Percentiles rank a stretch among this genome's conserved stretches.
These are phyloP conservation scores for Plagodis dolabraria DNA, from an alignment of 2,888 invertebrate genomes.

Conservation along the genomic window DNA sequence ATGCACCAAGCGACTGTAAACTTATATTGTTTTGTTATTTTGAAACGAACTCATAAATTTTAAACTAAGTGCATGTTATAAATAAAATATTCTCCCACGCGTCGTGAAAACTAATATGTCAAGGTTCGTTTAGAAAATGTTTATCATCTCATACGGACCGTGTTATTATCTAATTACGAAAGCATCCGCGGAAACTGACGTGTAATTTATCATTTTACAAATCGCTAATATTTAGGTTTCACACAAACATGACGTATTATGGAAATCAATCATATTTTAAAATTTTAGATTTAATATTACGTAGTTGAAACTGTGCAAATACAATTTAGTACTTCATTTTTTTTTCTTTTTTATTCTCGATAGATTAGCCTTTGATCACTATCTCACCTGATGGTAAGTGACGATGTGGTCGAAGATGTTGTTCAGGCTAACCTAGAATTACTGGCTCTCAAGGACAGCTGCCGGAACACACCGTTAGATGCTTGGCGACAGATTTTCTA, in stretches of 20 bases:
- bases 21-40: slow-evolving; percentile 30
- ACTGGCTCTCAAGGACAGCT: no score
- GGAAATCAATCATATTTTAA: not conserved
- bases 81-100: slow-evolving; percentile 66
- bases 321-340: no score
- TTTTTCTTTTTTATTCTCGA: no score
- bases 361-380: no score
- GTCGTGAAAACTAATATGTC: slow-evolving; percentile 67
- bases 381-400: no score
- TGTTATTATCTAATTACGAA: slow-evolving; percentile 59
- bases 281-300: no score
- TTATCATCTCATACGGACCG: slow-evolving; percentile 56
- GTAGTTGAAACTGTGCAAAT: no score
- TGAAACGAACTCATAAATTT: slow-evolving; percentile 36
- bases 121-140: slow-evolving; percentile 67
- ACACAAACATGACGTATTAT: slow-evolving; percentile 24
- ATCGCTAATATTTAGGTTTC: slow-evolving; percentile 15
- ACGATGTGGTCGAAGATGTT: no score
- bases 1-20: slow-evolving; percentile 16
- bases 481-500: no score
- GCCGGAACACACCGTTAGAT: no score
- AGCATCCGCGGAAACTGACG: slow-evolving; percentile 49
- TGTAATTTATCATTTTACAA: slow-evolving; percentile 39
- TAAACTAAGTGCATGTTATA: slow-evolving; percentile 42
- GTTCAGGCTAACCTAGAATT: no score